Evolutionary conservation across 1,140 invertebrate genomes (phyloP).

Genomic region (Globodera ellingtonae): DNA sequence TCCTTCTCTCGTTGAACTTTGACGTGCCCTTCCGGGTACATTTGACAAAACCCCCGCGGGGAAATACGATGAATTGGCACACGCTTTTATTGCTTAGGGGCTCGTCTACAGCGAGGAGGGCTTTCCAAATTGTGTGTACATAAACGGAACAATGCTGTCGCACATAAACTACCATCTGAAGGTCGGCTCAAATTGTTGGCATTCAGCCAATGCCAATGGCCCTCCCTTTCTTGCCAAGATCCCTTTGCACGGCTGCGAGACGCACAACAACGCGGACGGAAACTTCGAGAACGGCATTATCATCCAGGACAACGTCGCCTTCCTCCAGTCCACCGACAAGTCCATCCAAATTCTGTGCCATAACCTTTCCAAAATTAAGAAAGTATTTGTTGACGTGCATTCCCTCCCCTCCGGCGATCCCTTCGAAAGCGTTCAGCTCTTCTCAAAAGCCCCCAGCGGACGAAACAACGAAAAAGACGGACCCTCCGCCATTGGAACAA

Average conservation of each 20-base stretch:
- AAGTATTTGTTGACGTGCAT: conserved; percentile 64
- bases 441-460: not conserved
- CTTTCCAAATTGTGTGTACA: conserved; percentile 62
- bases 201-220: not conserved
- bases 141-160: conserved; percentile 61
- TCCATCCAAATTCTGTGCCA: not conserved
- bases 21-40: conserved; percentile 46
- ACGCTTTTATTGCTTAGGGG: conserved; percentile 22
- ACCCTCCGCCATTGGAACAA: conserved; percentile 16
- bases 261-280: conserved; percentile 55
- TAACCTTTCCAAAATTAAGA: conserved; percentile 27
- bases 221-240: conserved; percentile 48
- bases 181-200: conserved; percentile 34
- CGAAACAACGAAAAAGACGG: conserved; percentile 2
- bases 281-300: conserved; percentile 64
- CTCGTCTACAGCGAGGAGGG: conserved; percentile 63
- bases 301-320: conserved; percentile 53
- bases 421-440: not conserved
- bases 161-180: conserved; percentile 58
- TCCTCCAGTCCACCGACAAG: conserved; percentile 50
- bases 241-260: conserved; percentile 59
- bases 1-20: conserved; percentile 55
- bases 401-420: conserved; percentile 40
- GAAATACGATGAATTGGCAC: not conserved
- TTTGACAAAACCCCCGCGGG: not conserved